Conservation (phyloP, 2,113 vertebrate species). For the Calidris pygmaea region DNA sequence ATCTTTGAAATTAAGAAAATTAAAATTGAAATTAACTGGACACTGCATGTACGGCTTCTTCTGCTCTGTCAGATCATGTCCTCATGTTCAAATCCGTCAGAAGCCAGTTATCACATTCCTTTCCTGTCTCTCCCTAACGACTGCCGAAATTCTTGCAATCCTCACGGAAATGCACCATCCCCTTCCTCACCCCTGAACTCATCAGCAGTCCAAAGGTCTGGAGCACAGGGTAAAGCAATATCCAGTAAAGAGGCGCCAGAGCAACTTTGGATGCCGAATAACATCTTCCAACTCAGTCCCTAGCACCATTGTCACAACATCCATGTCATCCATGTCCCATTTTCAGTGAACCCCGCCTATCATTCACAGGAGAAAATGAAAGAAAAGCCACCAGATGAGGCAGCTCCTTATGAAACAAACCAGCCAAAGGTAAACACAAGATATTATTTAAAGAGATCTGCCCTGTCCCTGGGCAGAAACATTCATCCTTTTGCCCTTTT, state of each 20-base stretch:
- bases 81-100: neutral
- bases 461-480: neutral
- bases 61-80: neutral
- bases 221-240: neutral
- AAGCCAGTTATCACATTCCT: neutral
- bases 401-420: neutral
- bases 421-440: neutral
- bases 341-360: neutral
- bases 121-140: neutral
- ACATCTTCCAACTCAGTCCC: neutral
- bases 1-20: neutral
- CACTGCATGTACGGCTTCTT: neutral
- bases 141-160: neutral
- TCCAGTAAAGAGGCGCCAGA: neutral
- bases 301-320: neutral
- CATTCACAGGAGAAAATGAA: neutral
- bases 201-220: neutral
- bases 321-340: neutral
- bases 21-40: neutral
- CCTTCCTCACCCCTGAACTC: neutral
- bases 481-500: neutral
- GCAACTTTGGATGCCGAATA: neutral
- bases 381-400: neutral
- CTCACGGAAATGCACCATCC: neutral
- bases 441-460: neutral